Evolutionary conservation across 2,797 vertebrate species (phyloP), one percentile per base, ranked within the genome.

Genomic region (Spondyliosoma cantharus): DNA sequence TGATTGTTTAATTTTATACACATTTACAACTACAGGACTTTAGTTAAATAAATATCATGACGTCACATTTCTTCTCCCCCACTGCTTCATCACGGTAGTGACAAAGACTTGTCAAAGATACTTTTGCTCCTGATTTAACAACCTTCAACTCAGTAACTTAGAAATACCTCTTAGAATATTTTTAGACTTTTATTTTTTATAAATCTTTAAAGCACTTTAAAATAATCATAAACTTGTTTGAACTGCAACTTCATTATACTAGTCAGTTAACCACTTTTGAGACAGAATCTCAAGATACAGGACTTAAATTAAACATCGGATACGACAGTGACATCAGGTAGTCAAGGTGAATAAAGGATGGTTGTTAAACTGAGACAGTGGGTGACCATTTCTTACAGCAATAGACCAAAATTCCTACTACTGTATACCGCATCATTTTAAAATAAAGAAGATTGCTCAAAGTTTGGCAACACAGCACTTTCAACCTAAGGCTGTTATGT

Each of bases 1-100:
- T n/a, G 29, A 68, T 43, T 57, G 59, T 92, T 93, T 93, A 90
- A 86, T 88, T 92, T 86, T 86, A 65, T 20, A 89, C 84, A 91
- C 69, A 87, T 87, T 74, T 87, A 87, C 62, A 88, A 50, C 58
- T 84, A 82, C 80, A 87, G 57, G 71, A 82, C 74, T 82, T 80
- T 12, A 82, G 57, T 63, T 65, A 43, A 77, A 92, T 89, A 92
- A 92, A 93, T 90, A 91, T 54, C 19, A 54, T 25, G 37, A 54
- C 3, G 3, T 78, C 29, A 70, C 54, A 56, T 49, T 72, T 24
- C 27, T 29, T 58, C 25, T 24, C n/a, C 9, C 57, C 16, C 50
- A 73, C 13, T 17, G 53, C 22, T 52, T 20, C 56, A 70, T 76
- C 42, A 66, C 7, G 53, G 27, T 76, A 60, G 77, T 63, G 68